phyloP scores from a whole-genome alignment of 2,888 invertebrate genomes.

The Dexiosoma caninum region DNA sequence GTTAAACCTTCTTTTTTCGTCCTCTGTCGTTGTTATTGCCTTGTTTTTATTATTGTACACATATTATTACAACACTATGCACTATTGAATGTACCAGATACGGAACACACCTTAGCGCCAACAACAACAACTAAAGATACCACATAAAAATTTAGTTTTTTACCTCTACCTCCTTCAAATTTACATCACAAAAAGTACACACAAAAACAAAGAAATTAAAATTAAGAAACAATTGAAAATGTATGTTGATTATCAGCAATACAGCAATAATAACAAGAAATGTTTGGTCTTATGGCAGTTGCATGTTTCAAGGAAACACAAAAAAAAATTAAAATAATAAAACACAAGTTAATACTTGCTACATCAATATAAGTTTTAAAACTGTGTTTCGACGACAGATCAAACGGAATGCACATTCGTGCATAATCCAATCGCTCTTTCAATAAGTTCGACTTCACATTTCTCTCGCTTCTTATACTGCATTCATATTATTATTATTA shows the following conservation, averaged over 20 bases:
- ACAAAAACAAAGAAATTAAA: not conserved
- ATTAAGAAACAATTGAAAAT: not conserved
- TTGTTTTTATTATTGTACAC: slow-evolving; percentile 18
- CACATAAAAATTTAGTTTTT: slow-evolving; percentile 11
- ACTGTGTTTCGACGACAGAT: not conserved
- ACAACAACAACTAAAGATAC: slow-evolving; percentile 18
- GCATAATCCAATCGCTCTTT: not conserved
- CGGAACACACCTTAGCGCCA: slow-evolving; percentile 63
- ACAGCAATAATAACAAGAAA: slow-evolving; percentile 4
- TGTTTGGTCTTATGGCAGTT: slow-evolving; percentile 45
- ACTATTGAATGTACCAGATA: not conserved
- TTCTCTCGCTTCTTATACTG: too few species aligned
- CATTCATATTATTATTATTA: not conserved
- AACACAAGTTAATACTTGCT: slow-evolving; percentile 45
- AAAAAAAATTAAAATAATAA: too few species aligned
- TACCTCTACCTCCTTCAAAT: slow-evolving; percentile 5
- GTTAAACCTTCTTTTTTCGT: slow-evolving; percentile 59
- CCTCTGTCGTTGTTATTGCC: slow-evolving; percentile 9
- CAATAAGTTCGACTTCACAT: not conserved
- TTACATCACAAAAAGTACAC: not conserved
- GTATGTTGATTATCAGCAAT: slow-evolving; percentile 6
- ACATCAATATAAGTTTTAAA: slow-evolving; percentile 8
- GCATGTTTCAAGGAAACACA: slow-evolving; percentile 4
- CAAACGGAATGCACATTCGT: not conserved
- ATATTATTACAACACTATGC: slow-evolving; percentile 25